Evolutionary conservation across 1,140 invertebrate genomes (phyloP).

Genomic region (Papilio machaon): DNA sequence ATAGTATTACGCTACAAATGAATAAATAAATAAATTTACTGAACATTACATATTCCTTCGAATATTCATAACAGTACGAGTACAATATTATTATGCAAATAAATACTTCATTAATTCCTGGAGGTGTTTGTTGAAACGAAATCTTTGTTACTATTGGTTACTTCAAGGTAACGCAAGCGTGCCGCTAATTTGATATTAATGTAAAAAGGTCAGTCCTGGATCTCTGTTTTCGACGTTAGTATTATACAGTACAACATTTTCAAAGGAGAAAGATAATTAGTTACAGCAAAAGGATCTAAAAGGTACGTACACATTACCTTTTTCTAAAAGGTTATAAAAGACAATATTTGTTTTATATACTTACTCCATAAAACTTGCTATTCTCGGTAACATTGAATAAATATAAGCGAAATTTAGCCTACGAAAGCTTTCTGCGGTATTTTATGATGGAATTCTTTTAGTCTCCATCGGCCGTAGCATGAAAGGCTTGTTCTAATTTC

Average conservation of each 20-base stretch:
- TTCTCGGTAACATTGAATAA: neutral
- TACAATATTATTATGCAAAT: slow-evolving; percentile 38
- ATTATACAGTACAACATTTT: neutral
- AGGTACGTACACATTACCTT: neutral
- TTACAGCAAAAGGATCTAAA: neutral
- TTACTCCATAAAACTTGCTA: neutral
- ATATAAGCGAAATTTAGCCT: neutral
- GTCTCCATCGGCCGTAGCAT: slow-evolving; percentile 1
- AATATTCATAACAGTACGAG: slow-evolving; percentile 22
- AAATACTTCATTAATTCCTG: slow-evolving; percentile 13
- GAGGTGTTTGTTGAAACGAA: neutral
- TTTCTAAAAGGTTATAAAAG: neutral
- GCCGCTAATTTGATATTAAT: slow-evolving; percentile 27
- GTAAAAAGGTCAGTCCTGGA: slow-evolving; percentile 17
- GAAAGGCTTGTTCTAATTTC: slow-evolving; percentile 22
- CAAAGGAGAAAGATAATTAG: slow-evolving; percentile 19
- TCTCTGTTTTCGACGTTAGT: slow-evolving; percentile 7
- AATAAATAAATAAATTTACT: neutral
- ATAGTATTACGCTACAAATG: neutral
- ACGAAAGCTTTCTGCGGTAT: slow-evolving; percentile 12
- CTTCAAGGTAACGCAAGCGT: slow-evolving; percentile 31
- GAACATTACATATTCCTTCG: neutral
- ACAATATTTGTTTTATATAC: neutral
- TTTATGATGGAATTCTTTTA: slow-evolving; percentile 29
- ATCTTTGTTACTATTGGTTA: slow-evolving; percentile 30